phyloP scores from a whole-genome alignment of 1,140 invertebrate genomes.

The Saccostrea echinata region DNA sequence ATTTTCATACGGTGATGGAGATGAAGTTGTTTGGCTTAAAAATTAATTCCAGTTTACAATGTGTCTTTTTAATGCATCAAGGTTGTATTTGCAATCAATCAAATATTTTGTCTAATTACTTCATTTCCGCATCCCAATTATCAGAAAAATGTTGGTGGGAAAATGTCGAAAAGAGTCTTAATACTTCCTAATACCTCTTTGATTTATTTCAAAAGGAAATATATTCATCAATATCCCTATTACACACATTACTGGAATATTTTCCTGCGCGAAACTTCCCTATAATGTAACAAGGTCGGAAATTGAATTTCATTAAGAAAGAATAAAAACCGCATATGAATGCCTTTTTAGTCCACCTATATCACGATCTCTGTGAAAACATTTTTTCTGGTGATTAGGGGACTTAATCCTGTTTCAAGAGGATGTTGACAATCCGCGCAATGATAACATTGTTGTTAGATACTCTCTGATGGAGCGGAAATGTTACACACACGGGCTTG shows the following conservation, averaged over 20 bases:
- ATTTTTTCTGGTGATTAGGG: background rate
- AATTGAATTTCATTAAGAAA: constrained; percentile 25
- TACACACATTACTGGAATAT: constrained; percentile 29
- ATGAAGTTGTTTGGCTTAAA: background rate
- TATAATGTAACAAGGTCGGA: constrained; percentile 7
- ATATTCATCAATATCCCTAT: constrained; percentile 8
- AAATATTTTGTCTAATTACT: background rate
- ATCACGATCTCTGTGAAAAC: background rate
- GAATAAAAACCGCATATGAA: constrained; percentile 9
- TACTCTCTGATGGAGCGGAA: background rate
- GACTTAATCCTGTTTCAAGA: constrained; percentile 1
- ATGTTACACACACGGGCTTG: background rate
- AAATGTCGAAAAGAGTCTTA: background rate
- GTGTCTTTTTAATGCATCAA: background rate
- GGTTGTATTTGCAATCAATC: background rate
- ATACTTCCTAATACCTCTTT: constrained; percentile 26
- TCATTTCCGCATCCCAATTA: constrained; percentile 7
- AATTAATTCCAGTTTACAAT: background rate
- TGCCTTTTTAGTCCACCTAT: background rate
- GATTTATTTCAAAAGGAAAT: constrained; percentile 33
- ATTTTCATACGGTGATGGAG: background rate
- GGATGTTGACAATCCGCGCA: background rate
- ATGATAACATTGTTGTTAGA: background rate
- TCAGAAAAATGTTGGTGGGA: constrained; percentile 11
- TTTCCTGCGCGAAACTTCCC: background rate